phyloP scores from a whole-genome alignment of 2,113 vertebrate species.

The Empidonax traillii region DNA sequence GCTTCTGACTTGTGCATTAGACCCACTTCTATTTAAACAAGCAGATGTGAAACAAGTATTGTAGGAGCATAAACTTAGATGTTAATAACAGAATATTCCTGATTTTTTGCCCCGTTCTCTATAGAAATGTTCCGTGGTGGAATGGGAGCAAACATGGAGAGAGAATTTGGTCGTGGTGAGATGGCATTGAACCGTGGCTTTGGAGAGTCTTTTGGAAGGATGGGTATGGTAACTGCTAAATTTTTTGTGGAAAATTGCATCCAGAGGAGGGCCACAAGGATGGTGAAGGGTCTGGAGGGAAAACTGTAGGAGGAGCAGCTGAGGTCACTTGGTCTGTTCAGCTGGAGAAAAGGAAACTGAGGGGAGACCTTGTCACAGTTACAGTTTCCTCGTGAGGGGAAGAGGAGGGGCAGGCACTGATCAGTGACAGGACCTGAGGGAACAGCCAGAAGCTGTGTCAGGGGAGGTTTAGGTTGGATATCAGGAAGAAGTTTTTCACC shows the following conservation, averaged over 20 bases:
- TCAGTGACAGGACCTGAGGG: background rate
- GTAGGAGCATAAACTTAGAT: background rate
- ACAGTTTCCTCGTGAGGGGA: background rate
- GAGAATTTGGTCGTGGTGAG: conserved; percentile 91
- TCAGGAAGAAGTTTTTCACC: background rate
- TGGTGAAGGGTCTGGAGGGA: background rate
- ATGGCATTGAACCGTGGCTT: conserved; percentile 91
- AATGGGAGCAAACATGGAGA: conserved; percentile 89
- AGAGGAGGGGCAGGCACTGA: background rate
- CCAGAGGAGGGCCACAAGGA: background rate
- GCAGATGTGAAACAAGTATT: background rate
- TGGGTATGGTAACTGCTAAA: conserved; percentile 76
- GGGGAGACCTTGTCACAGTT: background rate
- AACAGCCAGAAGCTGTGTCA: background rate
- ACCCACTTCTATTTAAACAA: background rate
- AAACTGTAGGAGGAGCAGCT: background rate
- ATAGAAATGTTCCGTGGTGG: conserved; percentile 88
- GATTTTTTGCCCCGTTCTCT: background rate
- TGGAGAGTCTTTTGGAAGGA: conserved; percentile 93
- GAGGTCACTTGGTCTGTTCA: background rate
- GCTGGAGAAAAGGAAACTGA: background rate
- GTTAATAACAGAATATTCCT: background rate
- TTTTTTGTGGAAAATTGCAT: background rate
- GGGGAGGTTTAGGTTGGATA: background rate
- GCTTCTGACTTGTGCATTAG: background rate